Base-by-base conservation (phyloP, 1,140 invertebrate genomes). In the Lepidostoma basale region DNA sequence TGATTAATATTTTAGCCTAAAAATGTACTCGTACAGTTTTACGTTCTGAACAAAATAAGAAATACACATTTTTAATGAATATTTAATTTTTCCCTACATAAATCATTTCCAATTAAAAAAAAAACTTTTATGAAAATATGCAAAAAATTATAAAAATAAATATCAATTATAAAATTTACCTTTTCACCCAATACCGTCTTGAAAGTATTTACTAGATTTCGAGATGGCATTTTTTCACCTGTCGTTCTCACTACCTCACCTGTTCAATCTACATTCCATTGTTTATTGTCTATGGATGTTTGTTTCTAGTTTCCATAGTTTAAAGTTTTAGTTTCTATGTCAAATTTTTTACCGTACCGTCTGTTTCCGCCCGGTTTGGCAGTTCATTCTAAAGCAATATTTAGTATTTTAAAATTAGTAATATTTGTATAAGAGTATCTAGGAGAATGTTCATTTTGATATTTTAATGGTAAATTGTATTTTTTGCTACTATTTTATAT, bases 341-440 rank as follows among this genome's bases (percentile, higher is more conserved):
- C 64, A 67, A 67, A 67, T 44, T 56, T 59, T 30, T 47, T 45
- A 26, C 58, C 36, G 33, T 66, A 25, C 52, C 18, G 49, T 30
- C 49, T 67, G 44, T 54, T 67, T 67, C 64, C 64, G 64, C 64
- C 64, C 64, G 64, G 64, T 60, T 54, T 67, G 52, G 54, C 54
- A 59, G 52, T 67, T 67, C 44, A 36, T 28, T 47, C 3, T 20
- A 66, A 26, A 59, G 36, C 56, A 5, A 14, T 20, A 25, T 52
- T 40, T 63, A 25, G 16, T 9, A 25, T 45, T 42, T 66, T 56
- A 36, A 22, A 64, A 26, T 20, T 26, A 39, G 1, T 36, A 9
- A 52, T 39, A 30, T 23, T 52, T 36, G 14, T 26, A 10, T 25
- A 52, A 28, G 42, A 33, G 26, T 40, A 52, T 36, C 4, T 10